These are phyloP conservation scores for Poecilus cupreus DNA, from an alignment of 2,888 invertebrate genomes.

Conservation along the genomic window DNA sequence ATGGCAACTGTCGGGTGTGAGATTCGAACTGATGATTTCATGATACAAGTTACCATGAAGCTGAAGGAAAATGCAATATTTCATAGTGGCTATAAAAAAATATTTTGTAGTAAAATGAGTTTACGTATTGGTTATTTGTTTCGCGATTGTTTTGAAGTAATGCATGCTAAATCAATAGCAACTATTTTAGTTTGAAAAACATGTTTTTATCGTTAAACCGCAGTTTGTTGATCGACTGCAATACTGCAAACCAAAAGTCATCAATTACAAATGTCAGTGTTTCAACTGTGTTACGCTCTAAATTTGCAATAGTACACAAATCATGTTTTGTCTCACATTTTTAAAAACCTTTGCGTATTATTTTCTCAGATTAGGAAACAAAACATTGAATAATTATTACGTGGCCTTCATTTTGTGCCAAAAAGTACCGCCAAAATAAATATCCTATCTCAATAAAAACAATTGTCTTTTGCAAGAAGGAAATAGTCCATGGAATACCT, in stretches of 20 bases:
- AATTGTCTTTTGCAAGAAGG: background rate
- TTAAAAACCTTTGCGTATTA: background rate
- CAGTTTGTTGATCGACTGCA: background rate
- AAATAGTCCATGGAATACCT: background rate
- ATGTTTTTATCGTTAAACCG: constrained; percentile 5
- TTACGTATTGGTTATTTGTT: background rate
- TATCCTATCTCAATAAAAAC: background rate
- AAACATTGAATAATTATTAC: constrained; percentile 34
- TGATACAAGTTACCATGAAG: too few relatives aligned
- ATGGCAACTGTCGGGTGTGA: too few relatives aligned
- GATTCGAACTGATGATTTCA: too few relatives aligned
- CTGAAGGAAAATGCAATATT: too few relatives aligned
- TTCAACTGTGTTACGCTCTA: background rate
- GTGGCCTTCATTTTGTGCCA: constrained; percentile 36
- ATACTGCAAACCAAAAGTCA: constrained; percentile 8
- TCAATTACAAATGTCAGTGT: background rate
- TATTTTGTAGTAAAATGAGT: too few relatives aligned
- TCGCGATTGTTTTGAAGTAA: background rate
- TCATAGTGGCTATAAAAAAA: too few relatives aligned
- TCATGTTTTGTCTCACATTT: background rate
- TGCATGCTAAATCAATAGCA: background rate
- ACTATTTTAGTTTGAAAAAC: constrained; percentile 28
- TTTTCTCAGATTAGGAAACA: constrained; percentile 28
- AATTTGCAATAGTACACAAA: background rate
- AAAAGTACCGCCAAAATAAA: constrained; percentile 26